phyloP scores from a whole-genome alignment of 2,888 invertebrate species.

The Xylocampa areola region DNA sequence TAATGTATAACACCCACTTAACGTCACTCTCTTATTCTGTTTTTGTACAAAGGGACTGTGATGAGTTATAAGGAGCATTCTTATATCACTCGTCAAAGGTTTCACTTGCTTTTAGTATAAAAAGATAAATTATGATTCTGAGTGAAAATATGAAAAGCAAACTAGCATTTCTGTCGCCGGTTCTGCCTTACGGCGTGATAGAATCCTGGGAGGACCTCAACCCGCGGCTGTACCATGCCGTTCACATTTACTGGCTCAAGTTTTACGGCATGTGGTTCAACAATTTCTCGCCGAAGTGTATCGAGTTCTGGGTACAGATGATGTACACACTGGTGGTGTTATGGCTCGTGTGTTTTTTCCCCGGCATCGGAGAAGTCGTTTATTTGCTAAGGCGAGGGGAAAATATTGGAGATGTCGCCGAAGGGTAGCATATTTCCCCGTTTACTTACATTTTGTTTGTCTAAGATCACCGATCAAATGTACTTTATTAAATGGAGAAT shows the following conservation, averaged over 20 bases:
- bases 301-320: slow-evolving; percentile 78
- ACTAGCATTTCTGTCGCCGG: slow-evolving; percentile 65
- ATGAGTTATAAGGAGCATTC: slow-evolving; percentile 74
- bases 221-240: slow-evolving; percentile 81
- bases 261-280: slow-evolving; percentile 88
- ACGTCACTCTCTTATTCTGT: slow-evolving; percentile 68
- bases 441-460: slow-evolving; percentile 59
- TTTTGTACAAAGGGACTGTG: slow-evolving; percentile 67
- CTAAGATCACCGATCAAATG: slow-evolving; percentile 61
- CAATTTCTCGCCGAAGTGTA: slow-evolving; percentile 67
- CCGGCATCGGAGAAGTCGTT: slow-evolving; percentile 90
- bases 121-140: slow-evolving; percentile 68
- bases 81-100: slow-evolving; percentile 70
- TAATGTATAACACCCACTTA: slow-evolving; percentile 78
- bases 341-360: slow-evolving; percentile 85
- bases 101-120: slow-evolving; percentile 57
- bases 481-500: slow-evolving; percentile 57
- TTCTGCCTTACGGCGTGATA: slow-evolving; percentile 80
- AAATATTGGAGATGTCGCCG: slow-evolving; percentile 90
- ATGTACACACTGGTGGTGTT: slow-evolving; percentile 77
- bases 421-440: slow-evolving; percentile 76
- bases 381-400: slow-evolving; percentile 92
- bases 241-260: slow-evolving; percentile 87
- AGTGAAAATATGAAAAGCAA: slow-evolving; percentile 70
- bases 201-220: slow-evolving; percentile 83